phyloP scores from a whole-genome alignment of 1,140 invertebrate species.

The Myzus persicae region DNA sequence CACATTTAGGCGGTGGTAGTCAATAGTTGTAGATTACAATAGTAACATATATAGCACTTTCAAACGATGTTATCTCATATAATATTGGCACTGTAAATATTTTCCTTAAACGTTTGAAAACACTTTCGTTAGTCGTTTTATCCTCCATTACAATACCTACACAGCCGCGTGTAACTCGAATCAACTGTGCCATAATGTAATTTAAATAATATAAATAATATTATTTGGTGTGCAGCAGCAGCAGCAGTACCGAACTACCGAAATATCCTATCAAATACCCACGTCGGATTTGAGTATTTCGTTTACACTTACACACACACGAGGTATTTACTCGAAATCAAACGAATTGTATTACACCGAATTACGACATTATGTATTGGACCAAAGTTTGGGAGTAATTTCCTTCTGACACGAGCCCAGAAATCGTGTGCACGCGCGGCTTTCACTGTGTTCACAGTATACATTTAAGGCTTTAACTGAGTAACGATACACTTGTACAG shows the following conservation, averaged over 20 bases:
- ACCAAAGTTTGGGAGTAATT: not conserved
- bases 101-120: not conserved
- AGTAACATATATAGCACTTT: not conserved
- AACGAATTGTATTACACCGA: conserved; percentile 1
- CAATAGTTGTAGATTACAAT: not conserved
- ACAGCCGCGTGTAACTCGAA: not conserved
- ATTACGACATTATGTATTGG: not conserved
- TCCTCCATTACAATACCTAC: not conserved
- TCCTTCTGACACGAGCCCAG: not conserved
- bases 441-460: not conserved
- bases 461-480: not conserved
- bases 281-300: not conserved
- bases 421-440: not conserved
- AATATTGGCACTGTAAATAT: too few relatives aligned
- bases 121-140: not conserved
- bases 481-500: not conserved
- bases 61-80: not conserved
- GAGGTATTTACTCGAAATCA: not conserved
- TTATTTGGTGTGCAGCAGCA: not conserved
- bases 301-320: not conserved
- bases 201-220: not conserved
- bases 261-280: not conserved
- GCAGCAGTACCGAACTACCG: not conserved
- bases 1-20: too few relatives aligned
- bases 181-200: not conserved